Evolutionary conservation across 2,113 vertebrate species (phyloP), one percentile per base, ranked within the genome.

Genomic region (Takifugu flavidus): DNA sequence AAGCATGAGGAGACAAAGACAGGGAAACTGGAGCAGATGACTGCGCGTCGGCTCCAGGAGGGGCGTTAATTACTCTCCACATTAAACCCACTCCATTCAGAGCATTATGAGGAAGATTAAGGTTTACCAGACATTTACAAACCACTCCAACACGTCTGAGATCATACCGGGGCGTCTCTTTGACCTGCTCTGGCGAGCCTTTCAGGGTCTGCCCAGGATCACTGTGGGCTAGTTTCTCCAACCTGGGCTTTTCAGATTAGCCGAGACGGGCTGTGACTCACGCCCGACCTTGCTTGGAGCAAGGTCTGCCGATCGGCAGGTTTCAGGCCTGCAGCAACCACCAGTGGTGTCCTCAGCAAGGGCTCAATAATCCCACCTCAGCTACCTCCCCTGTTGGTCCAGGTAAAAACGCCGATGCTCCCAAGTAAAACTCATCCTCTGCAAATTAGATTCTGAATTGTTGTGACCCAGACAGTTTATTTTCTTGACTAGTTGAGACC

Each of bases 291-390:
- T 51, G 64, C 42, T 49, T 70, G 51, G 53, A 60, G 50, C 20
- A 10, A 74, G 69, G 62, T 74, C 64, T 61, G 42, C 53, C 53
- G 15, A 62, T 54, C 49, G 46, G 39, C 56, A 58, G 65, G 57
- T 73, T 79, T 75, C 72, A 65, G 61, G 78, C 42, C 69, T 31
- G n/a, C 20, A 51, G 67, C 59, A 67, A 64, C 53, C 31, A 70
- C 62, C 62, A 45, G 25, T 54, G 62, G 29, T 42, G 6, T n/a
- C 74, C 75, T 67, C 49, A 72, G 25, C 53, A 15, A 80, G 55
- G 64, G 67, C 69, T 74, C 70, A 74, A 67, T 80, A 84, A 74
- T 65, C 14, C 20, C 28, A 11, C 65, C 59, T 63, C 50, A 39
- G 12, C 13, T 80, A 75, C 78, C 72, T 66, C 12, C 43, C 28